Percentiles rank a stretch among this genome's conserved stretches.
Conservation (phyloP, 2,888 invertebrate species). For the Melanotus villosus region DNA sequence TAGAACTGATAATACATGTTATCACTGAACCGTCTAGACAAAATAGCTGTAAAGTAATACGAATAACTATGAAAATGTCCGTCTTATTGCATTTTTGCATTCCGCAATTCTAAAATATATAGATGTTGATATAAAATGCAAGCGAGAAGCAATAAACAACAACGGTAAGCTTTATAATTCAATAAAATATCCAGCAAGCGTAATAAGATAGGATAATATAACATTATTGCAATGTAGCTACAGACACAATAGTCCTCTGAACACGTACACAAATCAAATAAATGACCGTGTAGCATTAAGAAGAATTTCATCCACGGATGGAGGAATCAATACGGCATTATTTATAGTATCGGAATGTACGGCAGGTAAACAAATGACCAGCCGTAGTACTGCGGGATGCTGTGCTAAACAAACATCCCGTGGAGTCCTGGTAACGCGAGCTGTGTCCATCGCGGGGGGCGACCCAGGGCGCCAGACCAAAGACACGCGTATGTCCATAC, state of each 20-base stretch:
- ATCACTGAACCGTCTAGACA: too few relatives aligned
- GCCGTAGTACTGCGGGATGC: constrained; percentile 59
- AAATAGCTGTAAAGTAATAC: too few relatives aligned
- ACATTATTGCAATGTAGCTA: constrained; percentile 61
- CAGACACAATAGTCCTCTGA: constrained; percentile 56
- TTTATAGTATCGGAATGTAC: constrained; percentile 65
- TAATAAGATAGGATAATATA: constrained; percentile 62
- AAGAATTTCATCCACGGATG: constrained; percentile 57
- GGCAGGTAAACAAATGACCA: constrained; percentile 65
- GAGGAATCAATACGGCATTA: constrained; percentile 63
- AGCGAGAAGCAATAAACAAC: constrained; percentile 46
- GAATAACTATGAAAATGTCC: not conserved
- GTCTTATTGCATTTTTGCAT: constrained; percentile 10
- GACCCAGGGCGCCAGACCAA: constrained; percentile 43
- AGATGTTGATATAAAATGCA: constrained; percentile 23
- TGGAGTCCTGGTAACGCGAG: constrained; percentile 53
- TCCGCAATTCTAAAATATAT: not conserved
- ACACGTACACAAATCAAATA: constrained; percentile 64
- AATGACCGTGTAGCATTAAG: constrained; percentile 59
- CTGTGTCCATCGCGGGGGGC: constrained; percentile 51
- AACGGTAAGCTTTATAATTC: constrained; percentile 46
- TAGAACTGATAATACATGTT: too few relatives aligned
- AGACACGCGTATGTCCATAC: constrained; percentile 36
- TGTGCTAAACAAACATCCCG: constrained; percentile 64
- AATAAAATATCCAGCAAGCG: constrained; percentile 54